phyloP scores from a whole-genome alignment of 2,113 vertebrate species.

The Opisthocomus hoazin region DNA sequence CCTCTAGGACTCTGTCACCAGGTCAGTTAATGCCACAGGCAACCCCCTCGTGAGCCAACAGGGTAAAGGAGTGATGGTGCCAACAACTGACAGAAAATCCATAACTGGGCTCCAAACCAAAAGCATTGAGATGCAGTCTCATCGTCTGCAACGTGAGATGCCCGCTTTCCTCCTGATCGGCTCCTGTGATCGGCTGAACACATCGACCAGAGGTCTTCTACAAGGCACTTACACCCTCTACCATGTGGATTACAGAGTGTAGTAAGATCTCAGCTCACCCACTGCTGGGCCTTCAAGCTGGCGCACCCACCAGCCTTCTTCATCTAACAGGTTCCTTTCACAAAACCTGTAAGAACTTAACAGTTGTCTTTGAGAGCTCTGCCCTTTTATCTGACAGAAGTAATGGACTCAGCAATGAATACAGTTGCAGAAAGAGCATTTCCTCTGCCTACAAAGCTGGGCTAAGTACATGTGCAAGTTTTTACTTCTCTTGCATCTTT shows the following conservation, averaged over 20 bases:
- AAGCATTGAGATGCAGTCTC: background rate
- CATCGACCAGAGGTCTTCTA: background rate
- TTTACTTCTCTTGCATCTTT: background rate
- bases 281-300: background rate
- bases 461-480: background rate
- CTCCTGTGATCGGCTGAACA: background rate
- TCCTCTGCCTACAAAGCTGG: background rate
- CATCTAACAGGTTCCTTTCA: background rate
- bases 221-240: background rate
- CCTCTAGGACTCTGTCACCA: background rate
- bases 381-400: background rate
- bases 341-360: background rate
- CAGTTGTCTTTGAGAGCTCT: background rate
- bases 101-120: background rate
- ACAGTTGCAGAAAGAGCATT: background rate
- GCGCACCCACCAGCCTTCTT: background rate
- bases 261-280: background rate
- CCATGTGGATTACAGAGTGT: background rate
- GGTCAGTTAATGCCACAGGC: background rate
- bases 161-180: background rate
- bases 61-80: background rate
- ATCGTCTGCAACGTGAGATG: background rate
- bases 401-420: background rate
- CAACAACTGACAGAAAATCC: background rate
- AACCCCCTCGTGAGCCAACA: fast-evolving